phyloP scores from a whole-genome alignment of 2,888 invertebrate genomes.

The Agrotis exclamationis region DNA sequence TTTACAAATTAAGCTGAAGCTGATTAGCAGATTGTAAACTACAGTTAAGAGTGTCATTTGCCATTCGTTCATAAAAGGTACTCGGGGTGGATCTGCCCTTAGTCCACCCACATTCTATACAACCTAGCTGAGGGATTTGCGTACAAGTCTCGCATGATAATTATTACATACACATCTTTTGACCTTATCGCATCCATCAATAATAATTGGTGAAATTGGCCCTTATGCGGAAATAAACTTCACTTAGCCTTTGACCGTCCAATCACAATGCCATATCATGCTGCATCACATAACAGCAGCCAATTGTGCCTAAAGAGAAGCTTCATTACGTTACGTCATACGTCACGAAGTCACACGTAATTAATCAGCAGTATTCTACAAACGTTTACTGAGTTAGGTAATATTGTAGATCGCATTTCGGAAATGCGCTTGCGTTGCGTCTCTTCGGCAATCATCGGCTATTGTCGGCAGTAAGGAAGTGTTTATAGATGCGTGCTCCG shows the following conservation, averaged over 20 bases:
- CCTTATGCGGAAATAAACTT: not conserved
- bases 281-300: conserved; percentile 35
- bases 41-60: too few species aligned
- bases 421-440: conserved; percentile 51
- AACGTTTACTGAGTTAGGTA: conserved; percentile 48
- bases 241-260: conserved; percentile 16
- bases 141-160: too few species aligned
- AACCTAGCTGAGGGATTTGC: too few species aligned
- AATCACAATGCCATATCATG: conserved; percentile 21
- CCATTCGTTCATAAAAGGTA: too few species aligned
- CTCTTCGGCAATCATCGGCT: conserved; percentile 44
- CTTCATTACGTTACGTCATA: conserved; percentile 42
- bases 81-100: too few species aligned
- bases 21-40: too few species aligned
- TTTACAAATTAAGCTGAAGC: too few species aligned
- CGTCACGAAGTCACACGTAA: conserved; percentile 16
- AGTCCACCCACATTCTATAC: too few species aligned
- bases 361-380: conserved; percentile 46
- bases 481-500: conserved; percentile 62
- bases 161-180: too few species aligned
- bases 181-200: too few species aligned
- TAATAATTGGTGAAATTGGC: too few species aligned
- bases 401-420: conserved; percentile 52
- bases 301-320: conserved; percentile 40
- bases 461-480: conserved; percentile 62